A percentile compares a stretch with the other conserved stretches of the same genome.
Conservation (phyloP, 1,140 invertebrate species). For the Drosophila lini region DNA sequence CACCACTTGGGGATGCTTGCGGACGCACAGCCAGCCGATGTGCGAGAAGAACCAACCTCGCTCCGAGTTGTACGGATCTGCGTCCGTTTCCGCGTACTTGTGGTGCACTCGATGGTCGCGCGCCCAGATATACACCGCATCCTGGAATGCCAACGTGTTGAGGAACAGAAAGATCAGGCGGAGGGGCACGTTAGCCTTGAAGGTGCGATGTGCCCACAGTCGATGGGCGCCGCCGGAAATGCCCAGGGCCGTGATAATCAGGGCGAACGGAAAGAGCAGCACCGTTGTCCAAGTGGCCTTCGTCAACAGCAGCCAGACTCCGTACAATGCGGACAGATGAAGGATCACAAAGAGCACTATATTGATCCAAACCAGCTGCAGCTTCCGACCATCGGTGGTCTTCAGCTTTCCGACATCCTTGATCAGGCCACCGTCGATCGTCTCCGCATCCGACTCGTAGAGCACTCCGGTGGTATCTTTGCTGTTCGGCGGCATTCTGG, state of each 20-base stretch:
- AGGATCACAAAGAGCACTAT: conserved; percentile 93
- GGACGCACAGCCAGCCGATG: conserved; percentile 95
- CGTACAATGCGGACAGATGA: conserved; percentile 94
- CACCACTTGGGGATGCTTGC: conserved; percentile 95
- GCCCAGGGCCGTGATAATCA: conserved; percentile 88
- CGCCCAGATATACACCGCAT: conserved; percentile 95
- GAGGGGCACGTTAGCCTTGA: conserved; percentile 95
- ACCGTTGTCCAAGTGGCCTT: conserved; percentile 90
- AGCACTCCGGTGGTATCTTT: conserved; percentile 85
- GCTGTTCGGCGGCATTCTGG: conserved; percentile 51
- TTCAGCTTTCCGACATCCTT: conserved; percentile 82
- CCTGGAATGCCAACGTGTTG: conserved; percentile 95
- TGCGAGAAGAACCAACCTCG: conserved; percentile 98
- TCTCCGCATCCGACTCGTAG: conserved; percentile 87
- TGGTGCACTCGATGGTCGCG: conserved; percentile 98
- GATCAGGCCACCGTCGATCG: conserved; percentile 85
- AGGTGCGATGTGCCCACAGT: conserved; percentile 96
- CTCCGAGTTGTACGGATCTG: conserved; percentile 97
- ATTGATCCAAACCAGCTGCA: conserved; percentile 95
- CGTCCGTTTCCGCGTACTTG: conserved; percentile 97
- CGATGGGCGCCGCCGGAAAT: conserved; percentile 97
- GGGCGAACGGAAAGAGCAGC: conserved; percentile 36
- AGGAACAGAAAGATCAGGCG: conserved; percentile 90
- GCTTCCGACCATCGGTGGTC: conserved; percentile 78
- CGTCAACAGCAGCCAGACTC: conserved; percentile 91